A percentile compares a stretch with the other conserved stretches of the same genome.
Evolutionary conservation across 2,113 vertebrate genomes (phyloP).

Genomic region (Monopterus albus): DNA sequence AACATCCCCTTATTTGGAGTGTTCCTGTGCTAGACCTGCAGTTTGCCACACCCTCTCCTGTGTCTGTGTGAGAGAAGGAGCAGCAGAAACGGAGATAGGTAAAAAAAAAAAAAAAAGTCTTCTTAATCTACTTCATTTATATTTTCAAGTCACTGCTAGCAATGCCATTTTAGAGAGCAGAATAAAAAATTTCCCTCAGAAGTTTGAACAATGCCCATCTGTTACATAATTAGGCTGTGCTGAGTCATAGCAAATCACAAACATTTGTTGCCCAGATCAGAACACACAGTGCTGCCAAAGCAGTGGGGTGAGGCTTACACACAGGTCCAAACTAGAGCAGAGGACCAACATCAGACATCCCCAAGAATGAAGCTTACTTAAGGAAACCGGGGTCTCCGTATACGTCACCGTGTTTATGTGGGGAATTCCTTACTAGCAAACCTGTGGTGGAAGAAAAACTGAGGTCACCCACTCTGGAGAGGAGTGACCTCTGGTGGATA

Average conservation of each 20-base stretch:
- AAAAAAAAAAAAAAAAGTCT: neutral
- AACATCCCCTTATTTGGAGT: constrained; percentile 71
- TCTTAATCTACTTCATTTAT: neutral
- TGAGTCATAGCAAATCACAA: constrained; percentile 45
- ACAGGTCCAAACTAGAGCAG: neutral
- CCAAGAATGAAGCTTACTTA: constrained; percentile 61
- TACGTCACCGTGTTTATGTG: constrained; percentile 72
- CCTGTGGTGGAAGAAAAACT: neutral
- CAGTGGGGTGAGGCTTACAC: neutral
- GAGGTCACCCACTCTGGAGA: constrained; percentile 16
- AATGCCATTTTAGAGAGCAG: neutral
- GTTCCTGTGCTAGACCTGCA: constrained; percentile 32
- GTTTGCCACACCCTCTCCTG: constrained; percentile 42
- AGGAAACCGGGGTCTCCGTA: constrained; percentile 67
- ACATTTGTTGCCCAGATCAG: constrained; percentile 9
- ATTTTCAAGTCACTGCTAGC: neutral
- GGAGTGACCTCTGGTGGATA: constrained; percentile 72
- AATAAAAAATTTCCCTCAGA: constrained; percentile 3
- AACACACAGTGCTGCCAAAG: neutral
- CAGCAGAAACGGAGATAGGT: neutral
- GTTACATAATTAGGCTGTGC: constrained; percentile 31
- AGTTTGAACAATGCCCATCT: constrained; percentile 24
- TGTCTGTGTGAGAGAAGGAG: neutral
- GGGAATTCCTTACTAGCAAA: constrained; percentile 74
- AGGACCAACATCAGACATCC: constrained; percentile 41